phyloP scores from a whole-genome alignment of 2,113 vertebrate species.

The Morphnarchus princeps region DNA sequence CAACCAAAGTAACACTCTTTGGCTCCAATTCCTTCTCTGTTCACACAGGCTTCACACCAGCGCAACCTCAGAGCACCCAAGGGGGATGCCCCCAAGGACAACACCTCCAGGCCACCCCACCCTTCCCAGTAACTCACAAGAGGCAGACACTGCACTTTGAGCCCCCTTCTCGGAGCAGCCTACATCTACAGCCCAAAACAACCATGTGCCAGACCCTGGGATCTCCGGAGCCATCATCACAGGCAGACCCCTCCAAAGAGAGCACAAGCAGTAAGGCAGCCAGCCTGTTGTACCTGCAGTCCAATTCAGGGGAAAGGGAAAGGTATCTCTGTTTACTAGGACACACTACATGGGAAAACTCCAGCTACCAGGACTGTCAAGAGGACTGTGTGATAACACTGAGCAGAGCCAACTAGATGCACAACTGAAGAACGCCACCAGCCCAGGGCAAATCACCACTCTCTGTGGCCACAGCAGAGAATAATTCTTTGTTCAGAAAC shows the following conservation, averaged over 20 bases:
- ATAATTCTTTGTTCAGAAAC: not conserved
- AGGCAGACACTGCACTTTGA: not conserved
- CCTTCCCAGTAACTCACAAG: not conserved
- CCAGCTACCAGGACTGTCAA: not conserved
- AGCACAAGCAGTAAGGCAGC: not conserved
- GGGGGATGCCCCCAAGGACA: accelerated
- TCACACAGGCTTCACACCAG: not conserved
- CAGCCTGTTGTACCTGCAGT: not conserved
- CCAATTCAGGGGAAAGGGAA: not conserved
- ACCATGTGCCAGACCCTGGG: not conserved
- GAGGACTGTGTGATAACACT: not conserved
- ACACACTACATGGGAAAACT: not conserved
- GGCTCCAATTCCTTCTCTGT: not conserved
- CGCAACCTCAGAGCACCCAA: accelerated
- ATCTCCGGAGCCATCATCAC: not conserved
- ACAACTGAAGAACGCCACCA: not conserved
- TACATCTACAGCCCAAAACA: not conserved
- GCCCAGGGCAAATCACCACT: not conserved
- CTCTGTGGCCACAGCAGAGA: not conserved
- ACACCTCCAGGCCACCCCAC: not conserved
- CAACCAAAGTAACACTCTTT: not conserved
- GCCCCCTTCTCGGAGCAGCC: not conserved
- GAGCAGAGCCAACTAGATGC: not conserved
- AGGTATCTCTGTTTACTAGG: not conserved
- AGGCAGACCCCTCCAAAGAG: not conserved